phyloP scores from a whole-genome alignment of 2,888 invertebrate species.

The Oligia fasciuncula region DNA sequence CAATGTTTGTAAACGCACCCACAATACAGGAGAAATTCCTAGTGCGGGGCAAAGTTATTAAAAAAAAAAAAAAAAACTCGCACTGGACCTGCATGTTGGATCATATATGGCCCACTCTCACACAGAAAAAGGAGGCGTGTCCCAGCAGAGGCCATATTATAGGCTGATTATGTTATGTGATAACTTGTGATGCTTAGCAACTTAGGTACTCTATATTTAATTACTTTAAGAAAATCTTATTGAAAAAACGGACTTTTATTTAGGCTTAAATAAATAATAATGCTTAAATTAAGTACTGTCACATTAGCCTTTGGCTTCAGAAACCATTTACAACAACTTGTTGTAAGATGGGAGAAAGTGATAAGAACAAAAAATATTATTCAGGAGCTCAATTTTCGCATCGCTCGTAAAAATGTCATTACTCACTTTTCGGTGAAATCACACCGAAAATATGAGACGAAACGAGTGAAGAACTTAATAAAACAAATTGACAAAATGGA shows the following conservation, averaged over 20 bases:
- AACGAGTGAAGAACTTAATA: conserved; percentile 13
- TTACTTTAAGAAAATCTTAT: background rate
- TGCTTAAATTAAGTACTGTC: background rate
- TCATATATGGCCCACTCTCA: background rate
- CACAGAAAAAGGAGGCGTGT: background rate
- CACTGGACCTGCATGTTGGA: background rate
- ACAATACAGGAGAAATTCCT: no score
- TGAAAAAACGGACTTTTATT: background rate
- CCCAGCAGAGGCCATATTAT: background rate
- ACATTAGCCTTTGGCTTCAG: conserved; percentile 17
- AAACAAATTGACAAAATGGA: conserved; percentile 34
- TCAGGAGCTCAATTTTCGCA: conserved; percentile 43
- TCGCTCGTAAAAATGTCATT: conserved; percentile 54
- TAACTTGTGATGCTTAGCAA: background rate
- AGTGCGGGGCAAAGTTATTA: no score
- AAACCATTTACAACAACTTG: conserved; percentile 8
- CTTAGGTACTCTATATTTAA: background rate
- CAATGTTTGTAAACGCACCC: no score
- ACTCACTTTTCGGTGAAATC: conserved; percentile 50
- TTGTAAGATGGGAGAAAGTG: conserved; percentile 48
- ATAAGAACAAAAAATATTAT: conserved; percentile 22
- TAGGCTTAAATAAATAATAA: background rate
- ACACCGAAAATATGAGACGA: conserved; percentile 13
- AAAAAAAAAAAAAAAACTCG: background rate
- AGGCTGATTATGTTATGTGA: no score